These are phyloP conservation scores for Propithecus perrieri DNA, from an alignment of 2,797 vertebrate species.

Conservation along the genomic window DNA sequence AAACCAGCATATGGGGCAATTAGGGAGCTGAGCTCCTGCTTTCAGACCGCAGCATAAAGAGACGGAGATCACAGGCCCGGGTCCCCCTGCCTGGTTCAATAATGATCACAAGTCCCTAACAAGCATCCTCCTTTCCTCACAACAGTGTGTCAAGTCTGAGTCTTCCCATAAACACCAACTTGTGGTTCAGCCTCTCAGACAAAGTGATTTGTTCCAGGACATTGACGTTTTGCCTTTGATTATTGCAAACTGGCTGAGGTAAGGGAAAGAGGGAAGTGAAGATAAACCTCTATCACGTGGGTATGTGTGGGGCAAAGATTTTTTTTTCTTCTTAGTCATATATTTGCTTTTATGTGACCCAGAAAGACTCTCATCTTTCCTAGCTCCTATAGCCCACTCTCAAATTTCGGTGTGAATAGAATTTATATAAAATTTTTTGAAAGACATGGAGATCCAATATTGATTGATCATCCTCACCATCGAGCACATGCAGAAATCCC, in stretches of 20 bases:
- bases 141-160: background rate
- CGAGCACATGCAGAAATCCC: background rate
- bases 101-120: background rate
- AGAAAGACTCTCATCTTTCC: background rate
- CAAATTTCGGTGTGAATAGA: background rate
- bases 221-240: background rate
- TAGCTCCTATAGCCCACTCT: background rate
- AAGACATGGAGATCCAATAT: background rate
- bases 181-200: constrained; percentile 7
- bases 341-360: constrained; percentile 4
- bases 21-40: background rate
- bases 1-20: constrained; percentile 59
- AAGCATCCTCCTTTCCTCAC: background rate
- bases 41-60: background rate
- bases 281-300: background rate
- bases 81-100: background rate
- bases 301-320: background rate
- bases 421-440: background rate
- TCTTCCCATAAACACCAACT: background rate
- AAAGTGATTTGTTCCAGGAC: background rate
- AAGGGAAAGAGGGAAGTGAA: background rate
- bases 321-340: background rate
- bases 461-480: background rate
- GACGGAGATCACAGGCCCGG: background rate
- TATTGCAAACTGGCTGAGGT: background rate